phyloP scores from a whole-genome alignment of 2,113 vertebrate species.

The Phrynosoma blainvillii region DNA sequence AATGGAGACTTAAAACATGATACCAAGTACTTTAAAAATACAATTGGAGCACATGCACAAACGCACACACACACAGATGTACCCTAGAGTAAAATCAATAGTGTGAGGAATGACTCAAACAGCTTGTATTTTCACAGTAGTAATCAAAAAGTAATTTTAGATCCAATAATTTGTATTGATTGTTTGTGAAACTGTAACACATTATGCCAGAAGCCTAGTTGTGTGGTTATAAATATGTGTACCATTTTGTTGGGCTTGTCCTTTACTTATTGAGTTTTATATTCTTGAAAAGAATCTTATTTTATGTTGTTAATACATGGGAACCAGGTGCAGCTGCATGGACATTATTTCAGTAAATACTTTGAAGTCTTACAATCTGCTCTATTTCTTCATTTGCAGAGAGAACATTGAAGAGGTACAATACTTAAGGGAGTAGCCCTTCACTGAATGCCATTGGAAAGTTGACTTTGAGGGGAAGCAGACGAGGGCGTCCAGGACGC shows the following conservation, averaged over 20 bases:
- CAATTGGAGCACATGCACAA: constrained; percentile 53
- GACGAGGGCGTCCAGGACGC: too few relatives aligned
- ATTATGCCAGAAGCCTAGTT: constrained; percentile 70
- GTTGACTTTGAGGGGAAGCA: too few relatives aligned
- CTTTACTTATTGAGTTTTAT: constrained; percentile 57
- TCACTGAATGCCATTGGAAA: background rate
- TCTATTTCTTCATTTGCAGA: background rate
- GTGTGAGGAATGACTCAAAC: constrained; percentile 78
- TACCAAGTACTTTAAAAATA: constrained; percentile 71
- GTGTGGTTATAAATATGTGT: constrained; percentile 72
- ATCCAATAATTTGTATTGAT: constrained; percentile 89
- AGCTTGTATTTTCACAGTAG: constrained; percentile 83
- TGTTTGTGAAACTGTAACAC: constrained; percentile 75
- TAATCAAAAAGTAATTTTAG: constrained; percentile 94
- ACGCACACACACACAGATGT: constrained; percentile 46
- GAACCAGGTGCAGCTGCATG: constrained; percentile 33
- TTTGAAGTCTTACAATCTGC: background rate
- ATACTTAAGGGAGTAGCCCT: background rate
- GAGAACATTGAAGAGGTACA: background rate
- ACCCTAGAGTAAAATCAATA: constrained; percentile 82
- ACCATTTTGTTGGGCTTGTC: constrained; percentile 54
- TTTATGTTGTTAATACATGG: constrained; percentile 44
- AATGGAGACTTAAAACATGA: constrained; percentile 67
- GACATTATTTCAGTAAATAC: constrained; percentile 54
- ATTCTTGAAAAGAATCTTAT: constrained; percentile 62